phyloP scores from a whole-genome alignment of 1,140 invertebrate genomes.

The Saxidomus purpurata region DNA sequence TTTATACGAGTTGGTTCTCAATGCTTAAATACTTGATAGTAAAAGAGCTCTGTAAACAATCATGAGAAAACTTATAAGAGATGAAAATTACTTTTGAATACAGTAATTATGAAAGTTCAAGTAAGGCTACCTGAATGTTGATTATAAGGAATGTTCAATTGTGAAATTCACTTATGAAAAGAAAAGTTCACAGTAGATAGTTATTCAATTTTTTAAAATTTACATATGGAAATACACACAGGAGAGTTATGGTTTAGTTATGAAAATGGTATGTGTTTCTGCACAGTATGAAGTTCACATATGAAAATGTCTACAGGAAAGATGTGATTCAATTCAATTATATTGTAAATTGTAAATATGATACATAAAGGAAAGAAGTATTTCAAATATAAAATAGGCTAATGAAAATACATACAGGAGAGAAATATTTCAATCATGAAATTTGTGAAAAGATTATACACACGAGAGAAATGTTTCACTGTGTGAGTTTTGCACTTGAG shows the following conservation, averaged over 20 bases:
- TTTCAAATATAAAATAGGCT: too few species aligned
- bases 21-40: conserved; percentile 14
- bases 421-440: too few species aligned
- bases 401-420: too few species aligned
- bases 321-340: too few species aligned
- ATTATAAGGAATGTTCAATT: conserved; percentile 8
- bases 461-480: too few species aligned
- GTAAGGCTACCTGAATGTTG: neutral
- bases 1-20: neutral
- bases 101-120: conserved; percentile 1
- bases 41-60: neutral
- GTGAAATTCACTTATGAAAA: conserved; percentile 20
- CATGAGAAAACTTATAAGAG: conserved; percentile 9
- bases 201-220: conserved; percentile 20
- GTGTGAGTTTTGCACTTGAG: too few species aligned
- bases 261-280: neutral
- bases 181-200: conserved; percentile 22
- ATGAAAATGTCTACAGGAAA: too few species aligned
- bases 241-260: conserved; percentile 20
- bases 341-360: too few species aligned
- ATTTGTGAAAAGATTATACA: too few species aligned
- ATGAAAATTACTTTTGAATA: conserved; percentile 25
- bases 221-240: conserved; percentile 1
- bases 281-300: neutral
- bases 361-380: too few species aligned